Percentiles rank a stretch among this genome's conserved stretches.
Conservation (phyloP, 2,888 invertebrate genomes). For the Phortica magna region DNA sequence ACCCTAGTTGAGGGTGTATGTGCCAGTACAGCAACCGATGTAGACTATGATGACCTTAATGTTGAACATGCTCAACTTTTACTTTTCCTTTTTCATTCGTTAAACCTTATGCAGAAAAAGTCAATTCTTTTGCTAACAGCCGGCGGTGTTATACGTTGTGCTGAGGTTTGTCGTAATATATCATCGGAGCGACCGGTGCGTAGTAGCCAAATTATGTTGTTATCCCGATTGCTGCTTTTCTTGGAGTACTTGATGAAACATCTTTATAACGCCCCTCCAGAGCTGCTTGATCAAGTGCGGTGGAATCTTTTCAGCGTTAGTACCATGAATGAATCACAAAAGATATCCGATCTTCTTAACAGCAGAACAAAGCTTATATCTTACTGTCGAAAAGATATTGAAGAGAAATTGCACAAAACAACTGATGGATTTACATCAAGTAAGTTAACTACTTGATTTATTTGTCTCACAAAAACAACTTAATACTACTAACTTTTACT, state of each 20-base stretch:
- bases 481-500: neutral
- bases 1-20: slow-evolving; percentile 91
- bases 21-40: slow-evolving; percentile 67
- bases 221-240: slow-evolving; percentile 90
- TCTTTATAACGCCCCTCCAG: slow-evolving; percentile 94
- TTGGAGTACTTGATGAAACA: slow-evolving; percentile 97
- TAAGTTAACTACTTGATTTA: slow-evolving; percentile 48
- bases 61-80: slow-evolving; percentile 97
- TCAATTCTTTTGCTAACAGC: slow-evolving; percentile 91
- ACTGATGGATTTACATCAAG: slow-evolving; percentile 77
- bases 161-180: slow-evolving; percentile 81
- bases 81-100: slow-evolving; percentile 94
- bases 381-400: slow-evolving; percentile 85
- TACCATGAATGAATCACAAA: slow-evolving; percentile 81
- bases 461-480: slow-evolving; percentile 1
- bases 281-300: slow-evolving; percentile 91
- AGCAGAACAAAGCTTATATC: slow-evolving; percentile 83
- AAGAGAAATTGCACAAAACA: slow-evolving; percentile 85
- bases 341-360: slow-evolving; percentile 78
- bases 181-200: slow-evolving; percentile 74
- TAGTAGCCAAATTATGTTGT: slow-evolving; percentile 86
- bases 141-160: slow-evolving; percentile 85
- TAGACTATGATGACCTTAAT: slow-evolving; percentile 86
- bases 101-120: slow-evolving; percentile 98
- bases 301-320: slow-evolving; percentile 87